phyloP scores from a whole-genome alignment of 1,140 invertebrate genomes.

The Formica selysi region DNA sequence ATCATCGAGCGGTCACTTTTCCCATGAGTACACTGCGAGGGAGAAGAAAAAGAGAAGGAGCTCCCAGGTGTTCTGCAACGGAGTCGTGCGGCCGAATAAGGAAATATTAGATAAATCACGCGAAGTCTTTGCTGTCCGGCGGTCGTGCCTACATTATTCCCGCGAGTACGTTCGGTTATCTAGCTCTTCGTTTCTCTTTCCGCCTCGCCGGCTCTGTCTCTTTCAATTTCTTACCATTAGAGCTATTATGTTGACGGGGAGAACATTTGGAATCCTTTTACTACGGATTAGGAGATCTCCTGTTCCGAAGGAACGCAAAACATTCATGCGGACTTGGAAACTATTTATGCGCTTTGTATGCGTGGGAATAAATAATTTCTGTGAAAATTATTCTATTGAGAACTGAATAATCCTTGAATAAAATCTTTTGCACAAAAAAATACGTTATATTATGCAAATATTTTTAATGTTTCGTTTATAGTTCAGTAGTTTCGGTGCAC shows the following conservation, averaged over 20 bases:
- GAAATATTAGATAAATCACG: conserved; percentile 83
- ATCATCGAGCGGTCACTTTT: conserved; percentile 76
- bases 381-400: background rate
- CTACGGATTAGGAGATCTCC: conserved; percentile 55
- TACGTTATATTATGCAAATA: background rate
- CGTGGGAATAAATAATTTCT: background rate
- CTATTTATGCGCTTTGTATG: conserved; percentile 26
- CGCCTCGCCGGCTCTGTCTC: background rate
- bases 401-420: background rate
- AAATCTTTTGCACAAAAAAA: background rate
- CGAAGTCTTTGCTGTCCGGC: conserved; percentile 69
- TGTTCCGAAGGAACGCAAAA: conserved; percentile 57
- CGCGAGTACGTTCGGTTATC: conserved; percentile 50
- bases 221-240: conserved; percentile 22
- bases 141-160: conserved; percentile 76
- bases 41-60: conserved; percentile 59
- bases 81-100: conserved; percentile 77
- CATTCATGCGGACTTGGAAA: conserved; percentile 56
- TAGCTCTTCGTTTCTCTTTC: conserved; percentile 60
- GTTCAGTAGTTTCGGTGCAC: background rate
- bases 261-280: conserved; percentile 46
- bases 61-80: conserved; percentile 78
- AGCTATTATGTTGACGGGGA: conserved; percentile 31
- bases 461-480: background rate
- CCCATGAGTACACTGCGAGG: conserved; percentile 58